Conservation (phyloP, 2,888 invertebrate genomes). For the Troides oblongomaculatus region DNA sequence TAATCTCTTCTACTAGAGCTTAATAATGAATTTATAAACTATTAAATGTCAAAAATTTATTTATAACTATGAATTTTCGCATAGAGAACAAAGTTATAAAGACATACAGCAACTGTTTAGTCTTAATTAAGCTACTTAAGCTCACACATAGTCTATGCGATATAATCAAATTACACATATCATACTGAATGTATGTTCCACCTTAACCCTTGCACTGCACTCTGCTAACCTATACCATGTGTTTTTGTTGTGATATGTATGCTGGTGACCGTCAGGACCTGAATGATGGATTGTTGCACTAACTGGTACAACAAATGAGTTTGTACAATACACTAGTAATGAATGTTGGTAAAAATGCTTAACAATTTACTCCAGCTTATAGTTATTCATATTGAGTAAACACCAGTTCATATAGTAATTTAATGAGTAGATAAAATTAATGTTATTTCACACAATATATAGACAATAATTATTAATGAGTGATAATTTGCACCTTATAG, state of each 20-base stretch:
- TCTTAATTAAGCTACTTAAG: neutral
- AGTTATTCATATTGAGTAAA: neutral
- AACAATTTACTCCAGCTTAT: slow-evolving; percentile 1
- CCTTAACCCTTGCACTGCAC: slow-evolving; percentile 47
- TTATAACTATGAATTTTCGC: neutral
- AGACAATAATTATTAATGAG: neutral
- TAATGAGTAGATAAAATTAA: no score
- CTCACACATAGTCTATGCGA: no score
- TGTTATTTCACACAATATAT: neutral
- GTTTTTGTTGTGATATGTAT: slow-evolving; percentile 73
- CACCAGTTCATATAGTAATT: neutral
- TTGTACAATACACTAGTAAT: slow-evolving; percentile 5
- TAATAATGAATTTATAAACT: slow-evolving; percentile 26
- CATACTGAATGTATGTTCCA: neutral
- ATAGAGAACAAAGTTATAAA: neutral
- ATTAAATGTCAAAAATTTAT: slow-evolving; percentile 12
- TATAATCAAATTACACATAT: neutral
- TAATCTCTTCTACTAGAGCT: slow-evolving; percentile 25
- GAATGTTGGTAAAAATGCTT: slow-evolving; percentile 29
- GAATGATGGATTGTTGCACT: slow-evolving; percentile 76
- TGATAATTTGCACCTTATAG: neutral
- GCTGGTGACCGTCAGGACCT: slow-evolving; percentile 73
- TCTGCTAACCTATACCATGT: slow-evolving; percentile 58
- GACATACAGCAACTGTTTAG: neutral
- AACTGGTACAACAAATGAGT: slow-evolving; percentile 38